Percentiles rank a stretch among this genome's conserved stretches.
These are phyloP conservation scores for Spialia ferax DNA, from an alignment of 2,888 invertebrate species.

Conservation along the genomic window DNA sequence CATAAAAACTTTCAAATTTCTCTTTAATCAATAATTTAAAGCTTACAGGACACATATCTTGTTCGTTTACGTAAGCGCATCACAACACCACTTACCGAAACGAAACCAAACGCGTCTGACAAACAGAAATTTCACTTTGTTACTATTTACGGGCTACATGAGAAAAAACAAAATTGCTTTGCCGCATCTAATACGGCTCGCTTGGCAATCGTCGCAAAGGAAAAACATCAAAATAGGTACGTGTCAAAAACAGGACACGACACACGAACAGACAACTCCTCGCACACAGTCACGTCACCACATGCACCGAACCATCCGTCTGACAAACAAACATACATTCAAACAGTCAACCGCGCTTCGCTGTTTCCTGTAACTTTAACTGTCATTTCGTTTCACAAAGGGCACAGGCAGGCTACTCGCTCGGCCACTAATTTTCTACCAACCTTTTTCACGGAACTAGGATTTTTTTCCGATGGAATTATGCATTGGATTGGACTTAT, in stretches of 20 bases:
- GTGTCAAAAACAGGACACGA: conserved; percentile 44
- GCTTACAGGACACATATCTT: conserved; percentile 80
- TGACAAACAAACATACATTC: conserved; percentile 22
- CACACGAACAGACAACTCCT: conserved; percentile 22
- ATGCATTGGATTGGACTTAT: too few relatives aligned
- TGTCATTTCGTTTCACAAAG: conserved; percentile 34
- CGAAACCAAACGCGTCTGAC: conserved; percentile 17
- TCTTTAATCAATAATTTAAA: conserved; percentile 86
- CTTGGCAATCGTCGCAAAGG: conserved; percentile 32
- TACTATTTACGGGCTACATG: conserved; percentile 45
- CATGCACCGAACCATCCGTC: conserved; percentile 23
- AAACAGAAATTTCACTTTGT: conserved; percentile 44
- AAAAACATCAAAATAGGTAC: conserved; percentile 39
- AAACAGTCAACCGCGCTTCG: conserved; percentile 43
- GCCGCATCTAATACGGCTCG: conserved; percentile 61
- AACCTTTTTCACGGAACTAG: too few relatives aligned
- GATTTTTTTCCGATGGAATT: too few relatives aligned
- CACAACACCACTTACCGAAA: conserved; percentile 18
- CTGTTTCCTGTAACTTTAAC: conserved; percentile 32
- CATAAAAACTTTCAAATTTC: conserved; percentile 76
- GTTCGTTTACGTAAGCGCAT: conserved; percentile 48
- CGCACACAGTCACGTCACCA: conserved; percentile 1
- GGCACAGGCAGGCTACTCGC: conserved; percentile 14
- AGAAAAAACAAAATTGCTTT: conserved; percentile 24
- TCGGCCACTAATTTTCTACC: not conserved